Conservation (phyloP, 2,797 vertebrate species). For the Euthynnus affinis region DNA sequence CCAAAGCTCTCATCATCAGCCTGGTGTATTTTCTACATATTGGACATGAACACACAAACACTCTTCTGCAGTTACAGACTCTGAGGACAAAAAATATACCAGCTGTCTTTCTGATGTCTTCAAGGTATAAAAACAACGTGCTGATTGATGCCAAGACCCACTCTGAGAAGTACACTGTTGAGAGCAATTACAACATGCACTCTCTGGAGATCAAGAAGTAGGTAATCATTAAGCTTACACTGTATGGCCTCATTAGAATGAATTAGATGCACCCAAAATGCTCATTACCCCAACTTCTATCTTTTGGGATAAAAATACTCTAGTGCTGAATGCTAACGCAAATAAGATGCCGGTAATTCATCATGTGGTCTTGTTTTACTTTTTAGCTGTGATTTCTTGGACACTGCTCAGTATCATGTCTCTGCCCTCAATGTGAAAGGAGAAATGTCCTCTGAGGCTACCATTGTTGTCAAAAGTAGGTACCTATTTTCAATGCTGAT, state of each 20-base stretch:
- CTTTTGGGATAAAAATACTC: neutral
- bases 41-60: slow-evolving; percentile 12
- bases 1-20: slow-evolving; percentile 10
- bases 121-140: slow-evolving; percentile 99
- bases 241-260: neutral
- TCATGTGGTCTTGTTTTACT: slow-evolving; percentile 18
- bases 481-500: slow-evolving; percentile 45
- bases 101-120: slow-evolving; percentile 44
- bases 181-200: slow-evolving; percentile 95
- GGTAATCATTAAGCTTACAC: slow-evolving; percentile 70
- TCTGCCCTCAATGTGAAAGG: slow-evolving; percentile 97
- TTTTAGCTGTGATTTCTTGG: slow-evolving; percentile 93
- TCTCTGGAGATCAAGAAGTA: slow-evolving; percentile 96
- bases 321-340: neutral
- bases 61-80: slow-evolving; percentile 17
- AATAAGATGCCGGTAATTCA: slow-evolving; percentile 4
- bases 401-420: slow-evolving; percentile 93
- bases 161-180: slow-evolving; percentile 91
- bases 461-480: slow-evolving; percentile 96
- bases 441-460: slow-evolving; percentile 90
- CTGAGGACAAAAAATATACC: slow-evolving; percentile 39
- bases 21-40: slow-evolving; percentile 30
- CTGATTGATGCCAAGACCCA: slow-evolving; percentile 91
- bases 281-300: neutral
- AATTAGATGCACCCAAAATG: slow-evolving; percentile 10